Conservation (phyloP, 1,140 invertebrate genomes). For the Amphibalanus amphitrite region DNA sequence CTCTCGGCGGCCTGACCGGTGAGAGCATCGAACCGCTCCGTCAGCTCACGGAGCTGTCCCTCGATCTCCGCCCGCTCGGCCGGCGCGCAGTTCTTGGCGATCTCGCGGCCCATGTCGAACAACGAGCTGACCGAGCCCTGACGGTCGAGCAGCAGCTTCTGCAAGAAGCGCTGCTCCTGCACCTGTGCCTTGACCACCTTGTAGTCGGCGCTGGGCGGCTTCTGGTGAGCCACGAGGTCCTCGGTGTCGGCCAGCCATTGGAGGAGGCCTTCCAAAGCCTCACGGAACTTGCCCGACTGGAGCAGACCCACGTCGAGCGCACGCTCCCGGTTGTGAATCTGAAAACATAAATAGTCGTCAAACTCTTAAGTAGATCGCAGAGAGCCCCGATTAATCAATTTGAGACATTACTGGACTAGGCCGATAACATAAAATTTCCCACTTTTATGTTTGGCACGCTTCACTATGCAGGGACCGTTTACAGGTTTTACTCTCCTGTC, state of each 20-base stretch:
- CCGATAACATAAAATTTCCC: too few relatives aligned
- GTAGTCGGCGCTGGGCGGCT: constrained; percentile 87
- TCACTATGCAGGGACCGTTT: too few relatives aligned
- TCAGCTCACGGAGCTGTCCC: constrained; percentile 66
- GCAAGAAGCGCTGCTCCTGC: constrained; percentile 56
- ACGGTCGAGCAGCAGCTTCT: constrained; percentile 86
- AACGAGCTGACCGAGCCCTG: constrained; percentile 79
- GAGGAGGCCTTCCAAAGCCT: constrained; percentile 74
- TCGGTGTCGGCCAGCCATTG: constrained; percentile 91
- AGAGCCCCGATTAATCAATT: too few relatives aligned
- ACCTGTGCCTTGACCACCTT: constrained; percentile 81
- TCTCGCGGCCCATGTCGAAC: constrained; percentile 70
- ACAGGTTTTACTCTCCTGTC: too few relatives aligned
- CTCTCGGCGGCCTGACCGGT: constrained; percentile 62
- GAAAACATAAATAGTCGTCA: too few relatives aligned
- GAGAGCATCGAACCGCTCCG: constrained; percentile 63
- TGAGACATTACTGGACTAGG: too few relatives aligned
- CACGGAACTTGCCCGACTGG: constrained; percentile 91
- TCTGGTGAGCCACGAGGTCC: constrained; percentile 91
- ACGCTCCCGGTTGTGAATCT: constrained; percentile 47
- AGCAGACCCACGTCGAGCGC: constrained; percentile 74
- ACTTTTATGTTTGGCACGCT: too few relatives aligned
- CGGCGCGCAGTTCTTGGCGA: constrained; percentile 61
- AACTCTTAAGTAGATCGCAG: too few relatives aligned
- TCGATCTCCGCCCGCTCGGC: constrained; percentile 74